These are phyloP conservation scores for Ibycter americanus DNA, from an alignment of 2,797 vertebrate species.

Conservation along the genomic window DNA sequence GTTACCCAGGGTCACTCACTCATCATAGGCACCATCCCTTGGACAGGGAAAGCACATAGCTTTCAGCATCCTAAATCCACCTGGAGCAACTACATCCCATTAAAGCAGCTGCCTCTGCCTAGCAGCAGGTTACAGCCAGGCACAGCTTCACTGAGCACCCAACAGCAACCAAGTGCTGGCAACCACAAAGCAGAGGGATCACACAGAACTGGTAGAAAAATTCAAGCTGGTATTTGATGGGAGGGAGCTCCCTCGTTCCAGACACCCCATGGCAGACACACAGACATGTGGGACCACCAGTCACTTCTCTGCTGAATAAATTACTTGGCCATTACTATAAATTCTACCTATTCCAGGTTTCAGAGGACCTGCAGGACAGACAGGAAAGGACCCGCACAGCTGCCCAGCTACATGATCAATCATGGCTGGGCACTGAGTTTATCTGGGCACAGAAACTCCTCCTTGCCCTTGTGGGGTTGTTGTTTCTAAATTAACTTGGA, in stretches of 20 bases:
- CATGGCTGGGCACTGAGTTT: background rate
- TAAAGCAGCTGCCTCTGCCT: background rate
- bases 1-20: background rate
- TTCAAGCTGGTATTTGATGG: background rate
- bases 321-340: background rate
- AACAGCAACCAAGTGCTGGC: background rate
- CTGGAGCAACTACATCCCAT: background rate
- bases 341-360: background rate
- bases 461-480: background rate
- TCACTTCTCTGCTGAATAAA: background rate
- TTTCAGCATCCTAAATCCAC: background rate
- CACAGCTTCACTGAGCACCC: background rate
- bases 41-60: background rate
- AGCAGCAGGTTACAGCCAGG: background rate
- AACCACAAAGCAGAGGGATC: background rate
- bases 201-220: background rate
- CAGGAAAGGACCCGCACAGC: background rate
- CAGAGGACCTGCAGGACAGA: background rate
- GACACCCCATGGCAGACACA: background rate
- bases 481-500: background rate
- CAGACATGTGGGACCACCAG: fast-evolving
- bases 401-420: background rate
- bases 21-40: background rate
- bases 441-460: background rate
- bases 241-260: background rate